Conservation (phyloP, 2,888 invertebrate species). For the Chydorus sphaericus region DNA sequence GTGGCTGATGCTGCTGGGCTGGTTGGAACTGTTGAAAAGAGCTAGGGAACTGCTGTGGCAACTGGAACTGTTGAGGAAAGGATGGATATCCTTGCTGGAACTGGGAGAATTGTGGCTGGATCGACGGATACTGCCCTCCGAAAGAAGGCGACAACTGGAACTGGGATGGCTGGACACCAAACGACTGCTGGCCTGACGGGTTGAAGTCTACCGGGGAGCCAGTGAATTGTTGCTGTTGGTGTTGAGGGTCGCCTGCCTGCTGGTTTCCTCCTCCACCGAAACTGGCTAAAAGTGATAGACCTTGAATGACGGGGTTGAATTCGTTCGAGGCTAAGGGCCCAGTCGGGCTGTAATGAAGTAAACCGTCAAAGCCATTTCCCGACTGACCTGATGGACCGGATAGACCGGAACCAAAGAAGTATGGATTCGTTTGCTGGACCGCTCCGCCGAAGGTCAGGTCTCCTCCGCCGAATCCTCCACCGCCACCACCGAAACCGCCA, state of each 20-base stretch:
- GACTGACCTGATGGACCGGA: constrained; percentile 2
- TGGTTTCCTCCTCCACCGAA: constrained; percentile 3
- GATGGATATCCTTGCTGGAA: not conserved
- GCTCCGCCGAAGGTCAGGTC: not conserved
- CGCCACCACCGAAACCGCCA: not conserved
- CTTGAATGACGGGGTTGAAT: constrained; percentile 9
- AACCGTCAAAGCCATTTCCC: not conserved
- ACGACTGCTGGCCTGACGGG: not conserved
- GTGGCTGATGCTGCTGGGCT: not conserved
- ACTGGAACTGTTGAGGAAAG: not conserved
- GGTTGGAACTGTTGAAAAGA: not conserved
- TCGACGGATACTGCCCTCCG: not conserved
- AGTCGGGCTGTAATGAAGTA: not conserved
- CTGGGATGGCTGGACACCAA: not conserved
- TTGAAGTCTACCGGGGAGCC: not conserved
- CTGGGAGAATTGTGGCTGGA: too few relatives aligned
- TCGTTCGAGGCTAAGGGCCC: not conserved
- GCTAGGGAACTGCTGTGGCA: not conserved
- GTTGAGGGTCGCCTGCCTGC: not conserved
- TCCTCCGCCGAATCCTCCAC: not conserved
- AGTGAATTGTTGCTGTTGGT: not conserved
- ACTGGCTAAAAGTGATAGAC: constrained; percentile 8
- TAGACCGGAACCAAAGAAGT: not conserved
- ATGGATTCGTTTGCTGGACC: constrained; percentile 1
- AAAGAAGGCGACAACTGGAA: not conserved